phyloP scores from a whole-genome alignment of 2,797 vertebrate genomes.

The Lagorchestes hirsutus region DNA sequence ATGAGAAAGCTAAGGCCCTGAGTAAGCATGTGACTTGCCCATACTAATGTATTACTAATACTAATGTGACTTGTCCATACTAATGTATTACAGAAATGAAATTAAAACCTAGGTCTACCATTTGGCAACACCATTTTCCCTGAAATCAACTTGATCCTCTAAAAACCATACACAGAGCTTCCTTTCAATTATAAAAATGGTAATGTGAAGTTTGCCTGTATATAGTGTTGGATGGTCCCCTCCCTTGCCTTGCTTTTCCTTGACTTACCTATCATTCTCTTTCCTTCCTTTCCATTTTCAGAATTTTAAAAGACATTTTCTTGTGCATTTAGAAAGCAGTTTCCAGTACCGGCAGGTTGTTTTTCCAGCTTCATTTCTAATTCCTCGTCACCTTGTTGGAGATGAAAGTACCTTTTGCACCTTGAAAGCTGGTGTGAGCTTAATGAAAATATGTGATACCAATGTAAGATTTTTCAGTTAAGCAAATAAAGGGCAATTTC shows the following conservation, averaged over 20 bases:
- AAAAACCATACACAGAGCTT: background rate
- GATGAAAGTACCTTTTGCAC: conserved; percentile 83
- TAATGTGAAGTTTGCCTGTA: background rate
- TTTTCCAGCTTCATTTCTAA: conserved; percentile 78
- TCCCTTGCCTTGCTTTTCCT: background rate
- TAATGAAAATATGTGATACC: conserved; percentile 79
- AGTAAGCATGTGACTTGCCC: background rate
- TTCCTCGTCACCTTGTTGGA: conserved; percentile 83
- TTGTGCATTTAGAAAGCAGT: conserved; percentile 56
- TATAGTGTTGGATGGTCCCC: background rate
- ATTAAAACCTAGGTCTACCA: background rate
- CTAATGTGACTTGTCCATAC: background rate
- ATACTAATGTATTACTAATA: background rate
- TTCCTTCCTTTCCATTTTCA: background rate
- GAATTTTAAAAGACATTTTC: conserved; percentile 46
- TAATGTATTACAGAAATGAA: background rate
- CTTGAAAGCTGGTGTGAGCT: conserved; percentile 82
- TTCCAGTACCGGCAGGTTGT: conserved; percentile 65
- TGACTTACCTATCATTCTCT: background rate
- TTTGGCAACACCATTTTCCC: background rate
- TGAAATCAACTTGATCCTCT: background rate
- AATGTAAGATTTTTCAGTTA: conserved; percentile 65
- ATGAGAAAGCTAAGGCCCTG: background rate
- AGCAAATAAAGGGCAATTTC: conserved; percentile 52
- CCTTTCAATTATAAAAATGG: background rate